Percentiles rank a stretch among this genome's conserved stretches.
Evolutionary conservation across 2,888 invertebrate species (phyloP).

Genomic region (Orthonychiurus folsomi): DNA sequence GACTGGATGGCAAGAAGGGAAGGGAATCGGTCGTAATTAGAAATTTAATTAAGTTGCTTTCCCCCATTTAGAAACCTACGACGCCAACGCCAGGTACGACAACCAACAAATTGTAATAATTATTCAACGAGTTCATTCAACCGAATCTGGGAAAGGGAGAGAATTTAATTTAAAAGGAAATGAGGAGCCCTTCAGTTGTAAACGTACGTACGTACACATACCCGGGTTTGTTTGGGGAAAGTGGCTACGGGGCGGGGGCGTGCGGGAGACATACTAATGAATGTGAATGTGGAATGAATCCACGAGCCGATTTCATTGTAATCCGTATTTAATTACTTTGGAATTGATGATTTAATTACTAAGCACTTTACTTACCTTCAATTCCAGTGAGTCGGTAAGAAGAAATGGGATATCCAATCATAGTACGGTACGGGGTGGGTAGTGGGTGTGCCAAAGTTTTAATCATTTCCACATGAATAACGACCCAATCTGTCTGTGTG

Average conservation of each 20-base stretch:
- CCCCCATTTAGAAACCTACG: not conserved
- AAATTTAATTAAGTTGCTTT: conserved; percentile 1
- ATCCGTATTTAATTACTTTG: not conserved
- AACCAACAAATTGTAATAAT: not conserved
- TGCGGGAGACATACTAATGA: not conserved
- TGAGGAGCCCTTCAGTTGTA: not conserved
- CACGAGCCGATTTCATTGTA: not conserved
- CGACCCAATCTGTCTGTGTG: too few species aligned
- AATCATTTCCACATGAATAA: too few species aligned
- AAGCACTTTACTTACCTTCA: not conserved
- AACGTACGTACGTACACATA: not conserved
- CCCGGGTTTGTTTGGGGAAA: not conserved
- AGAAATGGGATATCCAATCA: too few species aligned
- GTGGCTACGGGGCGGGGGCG: not conserved
- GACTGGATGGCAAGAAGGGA: too few species aligned
- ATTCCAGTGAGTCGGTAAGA: too few species aligned
- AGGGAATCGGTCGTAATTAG: not conserved
- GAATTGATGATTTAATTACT: conserved; percentile 1
- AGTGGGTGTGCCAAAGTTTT: too few species aligned
- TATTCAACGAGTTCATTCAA: not conserved
- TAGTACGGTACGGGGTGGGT: too few species aligned
- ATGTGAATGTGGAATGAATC: not conserved
- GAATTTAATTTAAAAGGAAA: conserved; percentile 1
- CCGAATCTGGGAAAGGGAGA: not conserved
- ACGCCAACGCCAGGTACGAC: not conserved